phyloP scores from a whole-genome alignment of 2,113 vertebrate genomes.

The Corythornis vintsioides region DNA sequence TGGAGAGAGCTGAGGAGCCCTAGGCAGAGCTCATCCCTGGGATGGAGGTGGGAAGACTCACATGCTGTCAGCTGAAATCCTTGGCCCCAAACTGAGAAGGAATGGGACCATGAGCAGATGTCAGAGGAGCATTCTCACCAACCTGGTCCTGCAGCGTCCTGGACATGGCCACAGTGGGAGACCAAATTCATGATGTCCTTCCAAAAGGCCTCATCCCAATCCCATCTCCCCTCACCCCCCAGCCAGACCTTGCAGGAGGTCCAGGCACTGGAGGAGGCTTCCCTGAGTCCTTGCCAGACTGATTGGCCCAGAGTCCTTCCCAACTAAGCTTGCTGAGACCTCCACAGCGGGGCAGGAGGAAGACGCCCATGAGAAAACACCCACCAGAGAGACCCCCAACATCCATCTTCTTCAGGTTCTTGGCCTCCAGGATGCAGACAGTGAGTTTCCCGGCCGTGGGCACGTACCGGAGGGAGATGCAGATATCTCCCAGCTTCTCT shows the following conservation, averaged over 20 bases:
- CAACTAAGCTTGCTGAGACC: background rate
- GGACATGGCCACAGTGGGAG: too few relatives aligned
- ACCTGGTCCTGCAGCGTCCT: background rate
- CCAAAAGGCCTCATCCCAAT: background rate
- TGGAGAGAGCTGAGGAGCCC: background rate
- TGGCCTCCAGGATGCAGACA: constrained; percentile 96
- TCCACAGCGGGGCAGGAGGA: background rate
- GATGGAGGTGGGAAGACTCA: background rate
- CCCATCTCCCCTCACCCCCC: background rate
- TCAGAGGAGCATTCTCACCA: background rate
- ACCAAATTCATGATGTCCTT: fast-evolving
- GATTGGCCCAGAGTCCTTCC: background rate
- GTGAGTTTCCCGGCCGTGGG: constrained; percentile 97
- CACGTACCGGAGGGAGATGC: constrained; percentile 95
- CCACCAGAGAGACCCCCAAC: constrained; percentile 95
- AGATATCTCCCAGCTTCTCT: constrained; percentile 97
- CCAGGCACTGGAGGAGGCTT: background rate
- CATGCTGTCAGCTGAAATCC: fast-evolving
- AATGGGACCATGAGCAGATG: background rate
- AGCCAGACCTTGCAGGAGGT: background rate
- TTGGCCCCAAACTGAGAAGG: background rate
- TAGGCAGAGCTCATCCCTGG: background rate
- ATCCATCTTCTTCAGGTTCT: constrained; percentile 99
- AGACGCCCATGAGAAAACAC: background rate
- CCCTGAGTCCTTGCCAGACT: background rate